Percentiles rank a stretch among this genome's conserved stretches.
phyloP scores from a whole-genome alignment of 2,113 vertebrate species.

The Pseudonaja textilis region DNA sequence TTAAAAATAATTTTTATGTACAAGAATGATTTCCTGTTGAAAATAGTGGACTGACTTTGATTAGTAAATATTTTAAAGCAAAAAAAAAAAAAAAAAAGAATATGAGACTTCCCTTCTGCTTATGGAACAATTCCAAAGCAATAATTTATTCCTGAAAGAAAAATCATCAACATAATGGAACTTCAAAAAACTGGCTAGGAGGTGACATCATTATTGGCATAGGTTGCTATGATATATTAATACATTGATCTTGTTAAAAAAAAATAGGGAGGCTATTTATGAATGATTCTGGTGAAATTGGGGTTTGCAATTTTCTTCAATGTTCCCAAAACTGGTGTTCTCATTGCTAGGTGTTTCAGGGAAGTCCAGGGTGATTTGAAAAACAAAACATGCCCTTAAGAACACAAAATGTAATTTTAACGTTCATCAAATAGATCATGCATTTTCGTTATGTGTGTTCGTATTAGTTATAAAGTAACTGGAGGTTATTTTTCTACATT shows the following conservation, averaged over 20 bases:
- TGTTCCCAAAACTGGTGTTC: not conserved
- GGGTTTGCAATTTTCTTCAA: not conserved
- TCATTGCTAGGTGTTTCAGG: not conserved
- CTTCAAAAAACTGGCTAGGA: not conserved
- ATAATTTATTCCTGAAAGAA: not conserved
- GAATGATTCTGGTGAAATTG: not conserved
- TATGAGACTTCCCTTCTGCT: not conserved
- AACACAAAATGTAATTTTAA: conserved; percentile 15
- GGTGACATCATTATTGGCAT: not conserved
- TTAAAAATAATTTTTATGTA: not conserved
- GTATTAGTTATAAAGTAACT: conserved; percentile 13
- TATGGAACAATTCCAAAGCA: not conserved
- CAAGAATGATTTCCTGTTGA: not conserved
- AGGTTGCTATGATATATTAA: not conserved
- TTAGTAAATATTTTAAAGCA: not conserved
- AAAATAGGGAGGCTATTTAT: not conserved
- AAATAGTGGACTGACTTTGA: not conserved
- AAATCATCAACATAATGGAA: not conserved
- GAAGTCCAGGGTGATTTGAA: conserved; percentile 21
- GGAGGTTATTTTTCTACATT: not conserved
- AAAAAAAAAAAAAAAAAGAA: not conserved
- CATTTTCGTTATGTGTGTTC: not conserved
- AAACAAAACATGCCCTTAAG: not conserved
- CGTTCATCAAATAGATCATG: not conserved
- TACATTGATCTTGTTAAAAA: fast-evolving